Conservation (phyloP, 2,113 vertebrate genomes). For the Embiotoca jacksoni region DNA sequence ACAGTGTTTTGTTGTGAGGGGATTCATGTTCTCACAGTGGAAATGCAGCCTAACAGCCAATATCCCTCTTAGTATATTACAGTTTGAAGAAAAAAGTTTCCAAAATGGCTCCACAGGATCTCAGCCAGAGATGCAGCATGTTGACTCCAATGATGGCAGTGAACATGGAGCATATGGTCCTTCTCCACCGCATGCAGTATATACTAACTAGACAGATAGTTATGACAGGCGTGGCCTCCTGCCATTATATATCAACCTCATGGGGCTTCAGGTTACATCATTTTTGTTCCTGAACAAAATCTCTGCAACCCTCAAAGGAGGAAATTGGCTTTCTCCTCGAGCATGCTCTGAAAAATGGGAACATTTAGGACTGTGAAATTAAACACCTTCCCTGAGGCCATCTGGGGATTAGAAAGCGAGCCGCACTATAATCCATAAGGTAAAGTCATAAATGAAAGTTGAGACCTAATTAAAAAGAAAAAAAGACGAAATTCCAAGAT, state of each 20-base stretch:
- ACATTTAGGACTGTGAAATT: conserved; percentile 24
- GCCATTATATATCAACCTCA: conserved; percentile 17
- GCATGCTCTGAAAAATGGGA: background rate
- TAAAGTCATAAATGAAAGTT: background rate
- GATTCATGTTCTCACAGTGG: conserved; percentile 5
- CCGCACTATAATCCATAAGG: background rate
- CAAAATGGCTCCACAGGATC: conserved; percentile 41
- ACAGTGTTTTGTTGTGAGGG: background rate
- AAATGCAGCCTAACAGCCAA: conserved; percentile 9
- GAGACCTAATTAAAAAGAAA: background rate
- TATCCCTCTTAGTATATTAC: conserved; percentile 31
- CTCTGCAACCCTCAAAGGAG: conserved; percentile 4
- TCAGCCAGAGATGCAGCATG: conserved; percentile 32
- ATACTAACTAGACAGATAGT: conserved; percentile 50
- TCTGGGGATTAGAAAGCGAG: background rate
- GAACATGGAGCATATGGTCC: conserved; percentile 59
- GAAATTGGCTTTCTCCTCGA: conserved; percentile 9
- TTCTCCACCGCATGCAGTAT: conserved; percentile 39
- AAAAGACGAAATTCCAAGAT: too few relatives aligned
- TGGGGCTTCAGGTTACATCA: conserved; percentile 38
- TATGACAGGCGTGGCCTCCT: conserved; percentile 28
- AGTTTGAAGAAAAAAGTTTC: background rate
- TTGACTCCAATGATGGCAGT: conserved; percentile 23
- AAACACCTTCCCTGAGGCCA: conserved; percentile 13
- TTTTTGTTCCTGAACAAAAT: conserved; percentile 39